These are phyloP conservation scores for Drosophila ananassae DNA, from an alignment of 1,140 invertebrate species.

Conservation along the genomic window DNA sequence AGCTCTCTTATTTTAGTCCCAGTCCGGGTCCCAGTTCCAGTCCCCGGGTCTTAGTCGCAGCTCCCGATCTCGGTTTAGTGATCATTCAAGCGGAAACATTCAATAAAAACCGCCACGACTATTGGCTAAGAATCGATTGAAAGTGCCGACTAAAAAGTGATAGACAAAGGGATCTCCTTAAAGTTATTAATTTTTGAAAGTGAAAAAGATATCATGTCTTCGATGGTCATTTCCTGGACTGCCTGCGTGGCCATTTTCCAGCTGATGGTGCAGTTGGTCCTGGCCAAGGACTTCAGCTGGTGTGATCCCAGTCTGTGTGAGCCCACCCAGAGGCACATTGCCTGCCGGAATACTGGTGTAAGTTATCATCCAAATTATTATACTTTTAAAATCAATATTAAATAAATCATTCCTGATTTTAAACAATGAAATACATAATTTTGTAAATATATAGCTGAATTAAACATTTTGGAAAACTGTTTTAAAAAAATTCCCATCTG, in stretches of 20 bases:
- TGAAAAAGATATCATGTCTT: slow-evolving; percentile 38
- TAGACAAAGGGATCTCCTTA: slow-evolving; percentile 7
- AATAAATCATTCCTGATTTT: neutral
- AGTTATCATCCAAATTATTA: slow-evolving; percentile 14
- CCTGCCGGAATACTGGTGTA: slow-evolving; percentile 76
- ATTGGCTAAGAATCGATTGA: slow-evolving; percentile 56
- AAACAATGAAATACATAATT: neutral
- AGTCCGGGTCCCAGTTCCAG: slow-evolving; percentile 11
- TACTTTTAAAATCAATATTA: neutral
- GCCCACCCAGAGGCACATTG: slow-evolving; percentile 59
- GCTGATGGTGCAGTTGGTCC: slow-evolving; percentile 44
- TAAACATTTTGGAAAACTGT: neutral
- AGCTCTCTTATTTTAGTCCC: slow-evolving; percentile 47
- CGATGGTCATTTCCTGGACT: slow-evolving; percentile 7
- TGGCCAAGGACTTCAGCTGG: slow-evolving; percentile 60
- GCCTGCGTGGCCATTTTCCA: slow-evolving; percentile 51
- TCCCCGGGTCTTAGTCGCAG: slow-evolving; percentile 11
- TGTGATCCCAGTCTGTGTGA: slow-evolving; percentile 70
- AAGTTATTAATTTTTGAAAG: slow-evolving; percentile 5
- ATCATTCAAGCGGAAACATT: slow-evolving; percentile 77
- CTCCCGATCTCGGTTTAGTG: slow-evolving; percentile 40
- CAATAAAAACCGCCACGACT: slow-evolving; percentile 78
- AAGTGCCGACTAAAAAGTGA: slow-evolving; percentile 28
- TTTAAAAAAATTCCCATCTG: too few species aligned
- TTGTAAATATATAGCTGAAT: slow-evolving; percentile 4